Evolutionary conservation across 2,797 vertebrate genomes (phyloP), one percentile per base, ranked within the genome.

Genomic region (Clarias pachynema): DNA sequence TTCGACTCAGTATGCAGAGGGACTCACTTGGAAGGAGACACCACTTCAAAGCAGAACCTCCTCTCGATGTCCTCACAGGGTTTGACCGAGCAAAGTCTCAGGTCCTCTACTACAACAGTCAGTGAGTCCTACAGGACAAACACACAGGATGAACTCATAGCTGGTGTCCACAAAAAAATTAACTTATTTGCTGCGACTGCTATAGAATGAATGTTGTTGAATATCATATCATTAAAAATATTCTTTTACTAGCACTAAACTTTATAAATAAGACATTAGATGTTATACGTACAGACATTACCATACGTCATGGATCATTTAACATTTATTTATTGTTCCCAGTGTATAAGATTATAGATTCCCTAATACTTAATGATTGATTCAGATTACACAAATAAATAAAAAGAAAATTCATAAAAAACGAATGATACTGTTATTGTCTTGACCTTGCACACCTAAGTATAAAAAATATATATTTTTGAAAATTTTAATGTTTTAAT

Each of bases 21-120:
- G 26, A 56, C 97, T 95, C 94, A 99, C 98, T 99, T 99, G 86
- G 96, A 96, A 20, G 98, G 98, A 0, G 98, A 99, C 87, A 99
- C 96, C 0, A 99, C 98, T 93, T 99, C 98, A 22, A 99, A 99
- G 94, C 98, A 99, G 94, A 99, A 99, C 90, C 98, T 95, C 91
- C 98, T 96, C 92, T 99, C 98, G 0, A 97, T 97, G 93, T 99
- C 98, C 91, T 99, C 98, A 0, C 96, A 99, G 0, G 98, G 98
- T 89, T 99, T 99, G 66, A 99, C 98, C 0, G 97, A 97, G 84
- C 98, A 99, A 20, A 99, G 95, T 26, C 98, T 90, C 74, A 99
- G 96, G 89, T 99, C 98, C 12, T 99, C 98, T 80, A 99, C 98
- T 89, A 99, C 98, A 77, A 99, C 98, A 0, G 98, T 99, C 87